Conservation (phyloP, 2,113 vertebrate species). For the Pithys albifrons region DNA sequence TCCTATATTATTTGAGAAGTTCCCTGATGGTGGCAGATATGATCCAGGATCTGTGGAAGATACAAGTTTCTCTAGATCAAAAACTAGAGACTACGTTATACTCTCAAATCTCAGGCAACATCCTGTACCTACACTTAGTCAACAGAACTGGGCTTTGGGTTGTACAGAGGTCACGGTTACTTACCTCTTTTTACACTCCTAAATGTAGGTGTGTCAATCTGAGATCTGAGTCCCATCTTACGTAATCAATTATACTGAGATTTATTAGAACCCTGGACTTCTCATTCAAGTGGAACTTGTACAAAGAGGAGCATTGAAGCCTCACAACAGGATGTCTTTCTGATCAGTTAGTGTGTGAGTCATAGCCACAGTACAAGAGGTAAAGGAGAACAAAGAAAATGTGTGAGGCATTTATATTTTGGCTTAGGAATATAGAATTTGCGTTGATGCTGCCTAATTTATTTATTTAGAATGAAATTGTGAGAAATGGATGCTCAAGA, state of each 20-base stretch:
- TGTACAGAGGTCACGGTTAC: not conserved
- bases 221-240: not conserved
- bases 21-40: not conserved
- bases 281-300: not conserved
- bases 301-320: not conserved
- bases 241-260: not conserved
- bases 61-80: not conserved
- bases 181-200: not conserved
- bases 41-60: not conserved
- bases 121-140: not conserved
- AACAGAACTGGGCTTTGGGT: not conserved
- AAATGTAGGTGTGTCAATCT: not conserved
- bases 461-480: not conserved
- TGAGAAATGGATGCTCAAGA: not conserved
- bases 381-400: not conserved
- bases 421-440: not conserved
- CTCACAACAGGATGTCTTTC: not conserved
- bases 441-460: not conserved
- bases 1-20: not conserved
- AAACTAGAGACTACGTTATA: not conserved
- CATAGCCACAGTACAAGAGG: not conserved
- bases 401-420: not conserved
- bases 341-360: not conserved
- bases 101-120: not conserved
- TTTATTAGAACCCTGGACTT: not conserved